Base-by-base conservation (phyloP, 2,113 vertebrate genomes). In the Eidolon helvum region DNA sequence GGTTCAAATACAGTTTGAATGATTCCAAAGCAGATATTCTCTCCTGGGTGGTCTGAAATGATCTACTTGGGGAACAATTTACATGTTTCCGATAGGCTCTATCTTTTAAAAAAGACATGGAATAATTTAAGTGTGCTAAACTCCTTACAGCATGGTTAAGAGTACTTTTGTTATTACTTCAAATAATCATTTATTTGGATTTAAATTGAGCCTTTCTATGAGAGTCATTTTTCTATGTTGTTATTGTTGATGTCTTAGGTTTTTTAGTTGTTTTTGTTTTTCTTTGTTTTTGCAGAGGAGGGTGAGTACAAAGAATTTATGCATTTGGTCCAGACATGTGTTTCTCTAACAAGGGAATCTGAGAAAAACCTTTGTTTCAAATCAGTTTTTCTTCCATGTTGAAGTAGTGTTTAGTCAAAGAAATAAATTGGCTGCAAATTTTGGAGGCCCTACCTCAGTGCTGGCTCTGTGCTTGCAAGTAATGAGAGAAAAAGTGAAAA, bases 341-440 rank as follows among this genome's bases (percentile, higher is more conserved):
- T 74, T 94, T 97, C 63, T 74, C 43, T 86, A 82, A 86, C 24
- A 95, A 74, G 30, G 50, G 3, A 92, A 90, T 35, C 22, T n/a
- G 16, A 33, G 2, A 14, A 59, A 90, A 65, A 61, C 11, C 66
- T 71, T 68, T 68, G 57, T 35, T 94, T 61, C 35, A 24, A 80
- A 63, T 69, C 87, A n/a, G 30, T 65, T 85, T 82, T 90, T 45
- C 59, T 96, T 92, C 30, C 18, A 86, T 38, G 57, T 9, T 48
- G 16, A 69, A 63, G 33, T n/a, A 68, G 30, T 35, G 35, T 26
- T 63, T 26, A 83, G 43, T 69, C 48, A 85, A 59, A 90, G 30
- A 65, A 94, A 68, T 59, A 90, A 59, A 85, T 40, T 35, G 55
- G 26, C 50, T 65, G 59, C 28, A 82, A 91, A 59, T 14, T n/a